Evolutionary conservation across 1,140 invertebrate genomes (phyloP), one percentile per base, ranked within the genome.

Genomic region (Drosophila malerkotliana): DNA sequence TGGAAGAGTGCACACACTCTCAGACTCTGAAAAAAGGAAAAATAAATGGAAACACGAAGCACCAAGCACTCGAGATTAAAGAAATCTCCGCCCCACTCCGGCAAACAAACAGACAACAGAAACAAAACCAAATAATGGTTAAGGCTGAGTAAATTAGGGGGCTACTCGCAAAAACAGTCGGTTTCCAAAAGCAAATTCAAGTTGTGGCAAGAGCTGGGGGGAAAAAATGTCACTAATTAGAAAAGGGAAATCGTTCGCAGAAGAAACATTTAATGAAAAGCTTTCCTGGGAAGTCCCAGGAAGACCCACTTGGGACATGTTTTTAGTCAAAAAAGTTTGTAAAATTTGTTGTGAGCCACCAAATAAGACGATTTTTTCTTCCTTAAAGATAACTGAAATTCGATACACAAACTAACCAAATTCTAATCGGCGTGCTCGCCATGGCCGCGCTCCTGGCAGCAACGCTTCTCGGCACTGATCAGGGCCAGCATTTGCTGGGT

Each of bases 1-100:
- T 89, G 85, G 85, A 89, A 89, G 85, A 89, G 64, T 89, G 85
- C 82, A 81, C 81, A 90, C 77, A 54, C 54, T 56, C 57, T 24
- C 64, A 68, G 54, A 18, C 24, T 44, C 37, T 28, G 44, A n/a
- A 61, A 26, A 12, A 26, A 37, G 34, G 48, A 48, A 59, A 37
- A 14, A 32, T 30, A 53, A 21, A 18, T 47, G 28, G 24, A 62
- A 63, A 53, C 66, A 69, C 51, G 44, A 59, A 63, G 77, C 45
- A 55, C 63, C 55, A 49, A 69, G 41, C 41, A 44, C 41, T 47
- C 34, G 39, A 76, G 77, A 63, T 63, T 67, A 82, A 82, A 82
- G 49, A 60, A 56, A 75, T 66, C 60, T 66, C 34, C 3, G 72
- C 56, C 51, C 41, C 10, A 48, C 64, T 67, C 48, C 39, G 49